A percentile compares a stretch with the other conserved stretches of the same genome.
Conservation (phyloP, 2,113 vertebrate genomes). For the Leptobrachium leishanense region DNA sequence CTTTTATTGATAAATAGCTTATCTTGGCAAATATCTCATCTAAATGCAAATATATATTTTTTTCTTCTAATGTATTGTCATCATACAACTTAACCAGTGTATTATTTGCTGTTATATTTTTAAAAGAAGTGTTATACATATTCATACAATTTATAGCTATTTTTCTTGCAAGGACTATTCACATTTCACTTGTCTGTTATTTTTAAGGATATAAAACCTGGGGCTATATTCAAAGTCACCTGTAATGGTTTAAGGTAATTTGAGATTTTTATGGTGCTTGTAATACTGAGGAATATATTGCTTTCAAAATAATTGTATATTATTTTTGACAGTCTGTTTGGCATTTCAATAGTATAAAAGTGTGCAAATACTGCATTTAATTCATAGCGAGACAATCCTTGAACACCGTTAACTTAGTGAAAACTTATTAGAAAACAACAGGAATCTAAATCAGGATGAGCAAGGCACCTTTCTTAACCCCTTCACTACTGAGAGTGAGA, state of each 20-base stretch:
- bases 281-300: slow-evolving; percentile 11
- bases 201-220: not conserved
- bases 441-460: slow-evolving; percentile 17
- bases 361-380: not conserved
- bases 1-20: too few species aligned
- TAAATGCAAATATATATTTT: too few species aligned
- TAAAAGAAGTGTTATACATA: too few species aligned
- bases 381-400: slow-evolving; percentile 13
- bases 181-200: not conserved
- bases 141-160: too few species aligned
- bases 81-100: too few species aligned
- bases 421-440: slow-evolving; percentile 7
- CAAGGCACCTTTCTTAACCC: not conserved
- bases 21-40: too few species aligned
- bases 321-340: slow-evolving; percentile 1
- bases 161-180: not conserved
- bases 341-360: slow-evolving; percentile 17
- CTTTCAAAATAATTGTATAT: slow-evolving; percentile 14
- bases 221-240: slow-evolving; percentile 1
- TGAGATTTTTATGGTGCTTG: slow-evolving; percentile 3
- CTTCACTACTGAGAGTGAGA: too few species aligned
- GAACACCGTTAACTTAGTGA: slow-evolving; percentile 19
- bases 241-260: slow-evolving; percentile 14
- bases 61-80: too few species aligned
- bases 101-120: too few species aligned